Evolutionary conservation across 2,888 invertebrate species (phyloP).

Genomic region (Euclidia mi): DNA sequence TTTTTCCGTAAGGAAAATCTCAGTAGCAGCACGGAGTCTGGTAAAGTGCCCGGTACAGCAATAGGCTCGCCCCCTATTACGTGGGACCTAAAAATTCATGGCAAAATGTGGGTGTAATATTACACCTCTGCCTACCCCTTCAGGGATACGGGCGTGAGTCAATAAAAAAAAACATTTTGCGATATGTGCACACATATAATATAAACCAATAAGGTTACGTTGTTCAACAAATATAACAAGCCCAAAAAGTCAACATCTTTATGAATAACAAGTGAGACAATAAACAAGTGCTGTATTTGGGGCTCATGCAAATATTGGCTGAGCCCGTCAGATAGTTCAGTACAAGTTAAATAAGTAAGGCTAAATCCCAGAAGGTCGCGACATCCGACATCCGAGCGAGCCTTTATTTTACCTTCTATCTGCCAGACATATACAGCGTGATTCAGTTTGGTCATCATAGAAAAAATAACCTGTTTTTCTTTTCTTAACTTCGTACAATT

Average conservation of each 20-base stretch:
- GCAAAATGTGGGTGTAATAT: too few relatives aligned
- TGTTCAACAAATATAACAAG: background rate
- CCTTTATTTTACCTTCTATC: slow-evolving; percentile 84
- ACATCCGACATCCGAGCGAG: slow-evolving; percentile 81
- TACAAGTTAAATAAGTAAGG: slow-evolving; percentile 82
- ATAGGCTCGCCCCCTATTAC: too few relatives aligned
- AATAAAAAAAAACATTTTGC: too few relatives aligned
- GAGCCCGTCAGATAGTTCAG: slow-evolving; percentile 78
- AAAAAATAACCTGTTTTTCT: background rate
- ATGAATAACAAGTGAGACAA: slow-evolving; percentile 38
- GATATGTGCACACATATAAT: too few relatives aligned
- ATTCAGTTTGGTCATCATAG: slow-evolving; percentile 4
- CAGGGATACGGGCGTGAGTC: too few relatives aligned
- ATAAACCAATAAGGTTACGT: too few relatives aligned
- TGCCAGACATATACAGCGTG: slow-evolving; percentile 71
- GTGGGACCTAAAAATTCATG: too few relatives aligned
- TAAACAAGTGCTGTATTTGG: slow-evolving; percentile 42
- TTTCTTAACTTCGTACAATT: too few relatives aligned
- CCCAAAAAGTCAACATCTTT: slow-evolving; percentile 7
- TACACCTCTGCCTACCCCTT: too few relatives aligned
- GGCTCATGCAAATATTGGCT: slow-evolving; percentile 80
- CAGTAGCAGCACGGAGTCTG: too few relatives aligned
- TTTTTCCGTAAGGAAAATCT: too few relatives aligned
- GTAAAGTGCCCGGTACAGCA: too few relatives aligned
- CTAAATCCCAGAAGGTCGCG: slow-evolving; percentile 84